Evolutionary conservation across 2,797 vertebrate genomes (phyloP), one percentile per base, ranked within the genome.

Genomic region (Pachyuromys duprasi): DNA sequence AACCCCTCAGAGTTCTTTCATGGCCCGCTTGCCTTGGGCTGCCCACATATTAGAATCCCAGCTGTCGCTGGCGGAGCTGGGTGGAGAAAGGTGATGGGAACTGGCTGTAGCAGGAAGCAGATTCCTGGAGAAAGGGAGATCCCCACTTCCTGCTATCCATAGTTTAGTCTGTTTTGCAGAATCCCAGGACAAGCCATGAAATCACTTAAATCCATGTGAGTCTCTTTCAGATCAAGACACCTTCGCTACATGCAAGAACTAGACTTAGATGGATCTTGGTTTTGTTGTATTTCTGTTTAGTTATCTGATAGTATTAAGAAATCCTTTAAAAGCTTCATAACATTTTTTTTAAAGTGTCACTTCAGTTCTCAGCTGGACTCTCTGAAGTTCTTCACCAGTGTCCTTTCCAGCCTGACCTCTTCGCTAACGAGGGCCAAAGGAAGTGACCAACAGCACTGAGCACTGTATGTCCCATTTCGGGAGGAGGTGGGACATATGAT

Each of bases 21-120:
- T 18, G 53, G 42, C 36, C 33, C 74, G 9, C 33, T 65, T 0
- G 0, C 55, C 74, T 15, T 8, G 78, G 42, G 62, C 5, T 33
- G 22, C 26, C 28, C 88, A 84, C 18, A 18, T 70, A 33, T 1
- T 88, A 86, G 78, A 83, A 5, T 45, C 39, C 67, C 28, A 42
- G 28, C 36, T 86, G 33, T 26, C 1, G 79, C 60, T 65, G 79
- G 84, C 75, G 39, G 42, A 81, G 18, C 74, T 26, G 62, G 69
- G 84, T 17, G 91, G 86, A 84, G 91, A 63, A 88, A 93, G 67
- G n/a, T 33, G 72, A 95, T 53, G 86, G 20, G 75, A 63, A 95
- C 60, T 57, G 22, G 36, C 11, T 69, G 49, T n/a, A 60, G 57
- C 70, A 84, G 92, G 90, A 88, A 93, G 39, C 39, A 31, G 33